Evolutionary conservation across 2,797 vertebrate species (phyloP), one percentile per base, ranked within the genome.

Genomic region (Sarcoramphus papa): DNA sequence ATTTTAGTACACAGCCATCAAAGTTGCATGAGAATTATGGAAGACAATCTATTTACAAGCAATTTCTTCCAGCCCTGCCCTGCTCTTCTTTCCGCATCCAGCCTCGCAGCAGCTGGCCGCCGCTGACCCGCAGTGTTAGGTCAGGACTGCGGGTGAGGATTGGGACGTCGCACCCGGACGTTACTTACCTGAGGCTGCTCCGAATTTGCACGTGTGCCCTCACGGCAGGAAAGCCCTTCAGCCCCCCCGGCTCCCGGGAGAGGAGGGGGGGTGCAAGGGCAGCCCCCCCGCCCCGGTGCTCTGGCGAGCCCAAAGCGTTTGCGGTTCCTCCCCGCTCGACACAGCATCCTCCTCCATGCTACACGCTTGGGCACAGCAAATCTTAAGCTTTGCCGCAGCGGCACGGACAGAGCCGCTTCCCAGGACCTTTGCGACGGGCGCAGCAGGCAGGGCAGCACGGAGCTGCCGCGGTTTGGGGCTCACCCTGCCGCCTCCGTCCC

Each of bases 41-140:
- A 97, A 97, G 96, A 97, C 96, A 33, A 74, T 78, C 94, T 97
- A 97, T 97, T 92, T 97, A 97, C 96, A 97, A 73, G 77, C 65
- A 28, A 9, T 33, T 94, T 48, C 90, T 85, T n/a, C 62, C 77
- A 69, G 78, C 94, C 54, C 89, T 67, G 78, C 75, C 73, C 41
- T n/a, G 73, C 62, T 20, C 16, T 20, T 27, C 68, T 37, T 53
- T 19, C 70, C 31, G n/a, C 64, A 31, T 4, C 77, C 10, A 6
- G 23, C 62, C 45, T 6, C 3, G 4, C 5, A 21, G 54, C 40
- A 12, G 22, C 2, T 3, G 22, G 40, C 50, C n/a, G 12, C 50
- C 4, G 2, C 6, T 3, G 45, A 10, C 53, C 37, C 79, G 1
- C 73, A 13, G 64, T 0, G 5, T 0, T 1, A 9, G 10, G 8